A percentile compares a stretch with the other conserved stretches of the same genome.
Evolutionary conservation across 2,888 invertebrate species (phyloP).

Genomic region (Acleris emargana): DNA sequence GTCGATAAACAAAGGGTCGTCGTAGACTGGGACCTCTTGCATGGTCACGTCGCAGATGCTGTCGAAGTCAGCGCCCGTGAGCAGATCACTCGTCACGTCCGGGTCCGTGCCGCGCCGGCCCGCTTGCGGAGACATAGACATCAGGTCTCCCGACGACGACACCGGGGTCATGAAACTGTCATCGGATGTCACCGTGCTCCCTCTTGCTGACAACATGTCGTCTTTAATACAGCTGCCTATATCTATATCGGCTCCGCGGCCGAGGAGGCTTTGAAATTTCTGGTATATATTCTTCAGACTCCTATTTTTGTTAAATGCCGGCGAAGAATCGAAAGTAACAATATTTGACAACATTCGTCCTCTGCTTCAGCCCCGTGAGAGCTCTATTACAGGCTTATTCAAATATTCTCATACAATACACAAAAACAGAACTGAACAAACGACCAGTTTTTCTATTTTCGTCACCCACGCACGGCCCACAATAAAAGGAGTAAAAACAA

Average conservation of each 20-base stretch:
- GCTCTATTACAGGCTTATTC: constrained; percentile 13
- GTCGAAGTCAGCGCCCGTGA: constrained; percentile 70
- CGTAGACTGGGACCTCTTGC: constrained; percentile 64
- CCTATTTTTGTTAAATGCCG: constrained; percentile 50
- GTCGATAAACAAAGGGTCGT: constrained; percentile 80
- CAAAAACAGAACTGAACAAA: constrained; percentile 29
- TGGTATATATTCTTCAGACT: constrained; percentile 57
- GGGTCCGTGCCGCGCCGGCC: constrained; percentile 48
- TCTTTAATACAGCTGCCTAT: constrained; percentile 40
- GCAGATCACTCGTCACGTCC: constrained; percentile 64
- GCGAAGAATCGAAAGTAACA: constrained; percentile 47
- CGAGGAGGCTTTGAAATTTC: constrained; percentile 58
- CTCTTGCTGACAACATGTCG: constrained; percentile 59
- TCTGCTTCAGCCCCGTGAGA: constrained; percentile 29
- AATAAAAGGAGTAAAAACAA: constrained; percentile 39
- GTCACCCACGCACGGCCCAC: constrained; percentile 23
- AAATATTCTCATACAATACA: constrained; percentile 21
- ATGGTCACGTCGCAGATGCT: constrained; percentile 75
- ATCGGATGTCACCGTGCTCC: constrained; percentile 57
- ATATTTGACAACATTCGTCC: constrained; percentile 65
- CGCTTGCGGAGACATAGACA: constrained; percentile 68
- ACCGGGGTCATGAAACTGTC: constrained; percentile 68
- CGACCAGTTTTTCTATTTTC: constrained; percentile 39
- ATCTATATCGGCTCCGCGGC: constrained; percentile 45
- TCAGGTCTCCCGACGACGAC: constrained; percentile 68